Conservation (phyloP, 2,888 invertebrate genomes). For the Tenthredo notha region DNA sequence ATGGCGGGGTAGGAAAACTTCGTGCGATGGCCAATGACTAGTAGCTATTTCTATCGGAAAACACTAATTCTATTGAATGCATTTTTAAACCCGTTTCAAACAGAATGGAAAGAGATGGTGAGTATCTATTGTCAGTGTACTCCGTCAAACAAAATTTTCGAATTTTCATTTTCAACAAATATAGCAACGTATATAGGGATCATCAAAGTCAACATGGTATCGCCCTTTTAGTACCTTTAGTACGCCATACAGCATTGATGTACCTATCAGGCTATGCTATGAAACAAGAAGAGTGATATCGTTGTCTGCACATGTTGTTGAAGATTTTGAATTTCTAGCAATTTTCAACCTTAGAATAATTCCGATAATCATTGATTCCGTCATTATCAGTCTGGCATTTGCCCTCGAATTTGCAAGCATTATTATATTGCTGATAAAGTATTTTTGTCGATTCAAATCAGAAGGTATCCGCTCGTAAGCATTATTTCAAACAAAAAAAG, state of each 20-base stretch:
- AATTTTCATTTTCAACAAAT: background rate
- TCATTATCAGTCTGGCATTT: background rate
- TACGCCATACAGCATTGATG: background rate
- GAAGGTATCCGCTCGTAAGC: background rate
- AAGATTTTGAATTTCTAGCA: background rate
- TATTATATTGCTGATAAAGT: background rate
- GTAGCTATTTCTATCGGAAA: background rate
- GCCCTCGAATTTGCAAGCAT: background rate
- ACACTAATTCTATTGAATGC: background rate
- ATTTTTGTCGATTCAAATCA: background rate
- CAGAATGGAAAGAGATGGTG: background rate
- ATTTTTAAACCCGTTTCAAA: background rate
- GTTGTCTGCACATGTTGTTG: background rate
- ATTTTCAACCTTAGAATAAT: background rate
- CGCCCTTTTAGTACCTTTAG: background rate
- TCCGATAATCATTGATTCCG: background rate
- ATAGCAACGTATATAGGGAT: background rate
- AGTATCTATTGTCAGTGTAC: background rate
- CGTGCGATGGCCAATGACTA: background rate
- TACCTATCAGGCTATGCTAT: background rate
- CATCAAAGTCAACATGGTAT: background rate
- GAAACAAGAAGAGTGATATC: background rate
- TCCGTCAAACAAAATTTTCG: no score
- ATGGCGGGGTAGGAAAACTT: background rate
- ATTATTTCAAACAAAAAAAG: background rate